Base-by-base conservation (phyloP, 2,797 vertebrate species). In the Phataginus tetradactyla region DNA sequence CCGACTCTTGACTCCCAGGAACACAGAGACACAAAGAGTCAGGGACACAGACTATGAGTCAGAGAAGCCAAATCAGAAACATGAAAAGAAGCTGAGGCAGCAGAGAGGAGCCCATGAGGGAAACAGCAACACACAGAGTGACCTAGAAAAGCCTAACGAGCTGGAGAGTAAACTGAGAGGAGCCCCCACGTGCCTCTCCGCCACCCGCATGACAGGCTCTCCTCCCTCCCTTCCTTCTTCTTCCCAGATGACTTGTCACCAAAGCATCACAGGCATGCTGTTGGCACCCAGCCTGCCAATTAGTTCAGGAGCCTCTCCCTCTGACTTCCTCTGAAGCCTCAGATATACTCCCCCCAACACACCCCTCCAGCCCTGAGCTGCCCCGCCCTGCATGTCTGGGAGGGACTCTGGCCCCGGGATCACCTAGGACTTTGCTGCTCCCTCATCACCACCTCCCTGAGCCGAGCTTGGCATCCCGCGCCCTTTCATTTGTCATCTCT, bases 201-300 rank as follows among this genome's bases (percentile, higher is more conserved):
- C n/a, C 55, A 7, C 49, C 83, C 86, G 55, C 83, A 78, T 45
- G 96, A 88, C 42, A 51, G 84, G 20, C 55, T 81, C 64, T 63
- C 84, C 93, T 87, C 63, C 81, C 79, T 53, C 34, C 61, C 68
- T 64, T 86, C 90, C 90, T 92, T 91, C 95, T 80, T 90, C 77
- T 89, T 79, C 66, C n/a, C 45, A 1, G 7, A 51, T 97, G 97
- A 97, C 53, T 75, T 42, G 93, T 93, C 29, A 0, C 81, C 77
- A 37, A 97, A 97, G 29, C 77, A 97, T 96, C 66, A 5, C 80
- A 34, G 93, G 96, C 89, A 97, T 39, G 97, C 91, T 72, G 87
- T 72, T 94, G 96, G 95, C 96, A 94, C 25, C 68, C 66, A 57
- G 96, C 87, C 90, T 64, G 74, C 42, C 78, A 86, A 87, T 96